Conservation (phyloP, 2,113 vertebrate species). For the Coreoperca whiteheadi region DNA sequence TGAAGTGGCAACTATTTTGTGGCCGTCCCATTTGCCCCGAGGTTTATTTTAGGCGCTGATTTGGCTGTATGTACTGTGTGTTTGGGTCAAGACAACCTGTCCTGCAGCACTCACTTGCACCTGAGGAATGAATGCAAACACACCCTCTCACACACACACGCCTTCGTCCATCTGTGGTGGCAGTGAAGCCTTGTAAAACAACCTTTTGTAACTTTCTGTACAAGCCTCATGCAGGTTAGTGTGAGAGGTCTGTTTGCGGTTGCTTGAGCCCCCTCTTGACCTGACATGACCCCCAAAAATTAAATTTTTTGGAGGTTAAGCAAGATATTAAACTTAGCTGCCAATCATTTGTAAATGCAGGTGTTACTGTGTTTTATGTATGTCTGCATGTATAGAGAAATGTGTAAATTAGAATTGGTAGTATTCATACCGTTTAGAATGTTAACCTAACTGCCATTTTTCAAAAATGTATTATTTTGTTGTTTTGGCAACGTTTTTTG, state of each 20-base stretch:
- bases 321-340: too few relatives aligned
- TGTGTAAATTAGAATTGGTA: too few relatives aligned
- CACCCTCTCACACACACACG: background rate
- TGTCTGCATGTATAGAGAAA: too few relatives aligned
- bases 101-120: background rate
- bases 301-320: too few relatives aligned
- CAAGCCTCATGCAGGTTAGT: slow-evolving; percentile 9
- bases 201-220: slow-evolving; percentile 7
- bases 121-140: background rate
- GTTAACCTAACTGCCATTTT: too few relatives aligned
- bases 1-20: slow-evolving; percentile 7
- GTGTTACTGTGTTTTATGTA: too few relatives aligned
- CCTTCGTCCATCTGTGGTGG: background rate
- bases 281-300: too few relatives aligned
- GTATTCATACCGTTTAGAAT: too few relatives aligned
- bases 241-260: slow-evolving; percentile 22
- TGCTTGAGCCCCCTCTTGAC: background rate
- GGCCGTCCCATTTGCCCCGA: background rate
- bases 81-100: slow-evolving; percentile 1
- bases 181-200: slow-evolving; percentile 15
- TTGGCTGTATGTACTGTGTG: background rate
- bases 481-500: too few relatives aligned
- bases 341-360: too few relatives aligned
- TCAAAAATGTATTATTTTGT: too few relatives aligned
- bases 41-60: slow-evolving; percentile 14